These are phyloP conservation scores for Anneissia japonica DNA, from an alignment of 35 echinoderm and acorn worm species.

Conservation along the genomic window DNA sequence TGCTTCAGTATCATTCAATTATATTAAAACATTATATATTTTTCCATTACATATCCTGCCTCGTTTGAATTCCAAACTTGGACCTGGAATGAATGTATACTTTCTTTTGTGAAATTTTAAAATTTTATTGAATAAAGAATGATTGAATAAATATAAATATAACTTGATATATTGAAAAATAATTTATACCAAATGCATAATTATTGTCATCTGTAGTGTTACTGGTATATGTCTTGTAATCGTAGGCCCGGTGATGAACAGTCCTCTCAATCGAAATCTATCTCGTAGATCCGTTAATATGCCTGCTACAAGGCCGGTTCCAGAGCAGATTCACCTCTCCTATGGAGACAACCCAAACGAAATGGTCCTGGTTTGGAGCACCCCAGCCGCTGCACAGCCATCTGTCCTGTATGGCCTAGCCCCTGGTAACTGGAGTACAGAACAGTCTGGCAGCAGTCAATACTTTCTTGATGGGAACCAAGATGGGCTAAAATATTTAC, in stretches of 20 bases:
- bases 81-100: too few relatives aligned
- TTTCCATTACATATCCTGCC: too few relatives aligned
- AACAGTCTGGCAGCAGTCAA: neutral
- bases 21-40: too few relatives aligned
- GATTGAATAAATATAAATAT: too few relatives aligned
- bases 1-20: too few relatives aligned
- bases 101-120: too few relatives aligned
- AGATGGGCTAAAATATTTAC: slow-evolving; percentile 56
- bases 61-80: too few relatives aligned
- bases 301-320: neutral
- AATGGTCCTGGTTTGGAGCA: slow-evolving; percentile 75
- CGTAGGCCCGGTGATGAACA: neutral
- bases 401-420: slow-evolving; percentile 42
- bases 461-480: slow-evolving; percentile 23
- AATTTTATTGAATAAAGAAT: too few relatives aligned
- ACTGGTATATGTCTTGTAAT: too few relatives aligned
- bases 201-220: too few relatives aligned
- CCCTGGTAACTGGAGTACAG: neutral
- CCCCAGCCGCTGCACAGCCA: slow-evolving; percentile 2
- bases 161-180: too few relatives aligned
- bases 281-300: neutral
- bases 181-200: too few relatives aligned
- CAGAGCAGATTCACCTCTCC: slow-evolving; percentile 84
- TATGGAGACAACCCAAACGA: slow-evolving; percentile 57
- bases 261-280: neutral